Conservation (phyloP, 2,797 vertebrate genomes). For the Peromyscus attwateri region DNA sequence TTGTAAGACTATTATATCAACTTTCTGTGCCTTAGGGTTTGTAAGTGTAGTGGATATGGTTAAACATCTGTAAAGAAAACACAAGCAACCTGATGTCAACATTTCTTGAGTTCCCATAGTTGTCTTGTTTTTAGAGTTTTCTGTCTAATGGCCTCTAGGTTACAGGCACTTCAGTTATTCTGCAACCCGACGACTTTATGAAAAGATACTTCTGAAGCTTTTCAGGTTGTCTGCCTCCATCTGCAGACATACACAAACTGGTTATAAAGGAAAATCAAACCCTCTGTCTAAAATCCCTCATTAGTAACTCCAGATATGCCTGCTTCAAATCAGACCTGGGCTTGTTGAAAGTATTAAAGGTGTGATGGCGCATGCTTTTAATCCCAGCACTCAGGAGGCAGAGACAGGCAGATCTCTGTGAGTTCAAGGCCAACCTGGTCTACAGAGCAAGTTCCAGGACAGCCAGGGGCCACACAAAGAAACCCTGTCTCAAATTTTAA, state of each 20-base stretch:
- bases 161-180: not conserved
- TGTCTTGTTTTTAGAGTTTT: not conserved
- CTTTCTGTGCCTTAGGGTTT: not conserved
- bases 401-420: not conserved
- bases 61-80: not conserved
- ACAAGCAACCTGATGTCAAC: not conserved
- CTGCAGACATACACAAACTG: no score
- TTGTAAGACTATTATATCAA: not conserved
- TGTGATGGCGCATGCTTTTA: not conserved
- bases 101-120: not conserved
- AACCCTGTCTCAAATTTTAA: not conserved
- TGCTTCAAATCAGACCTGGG: no score
- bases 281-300: not conserved
- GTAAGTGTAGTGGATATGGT: not conserved
- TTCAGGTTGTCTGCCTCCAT: not conserved
- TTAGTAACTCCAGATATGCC: not conserved
- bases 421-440: not conserved
- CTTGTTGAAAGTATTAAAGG: not conserved
- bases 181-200: not conserved
- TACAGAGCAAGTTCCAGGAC: not conserved
- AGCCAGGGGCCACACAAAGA: not conserved
- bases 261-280: not conserved
- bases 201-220: not conserved
- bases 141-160: not conserved
- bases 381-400: not conserved